Evolutionary conservation across 30 jellyfish, hydroid and myxozoan species (phyloP).

Genomic region (Aurelia sp.): DNA sequence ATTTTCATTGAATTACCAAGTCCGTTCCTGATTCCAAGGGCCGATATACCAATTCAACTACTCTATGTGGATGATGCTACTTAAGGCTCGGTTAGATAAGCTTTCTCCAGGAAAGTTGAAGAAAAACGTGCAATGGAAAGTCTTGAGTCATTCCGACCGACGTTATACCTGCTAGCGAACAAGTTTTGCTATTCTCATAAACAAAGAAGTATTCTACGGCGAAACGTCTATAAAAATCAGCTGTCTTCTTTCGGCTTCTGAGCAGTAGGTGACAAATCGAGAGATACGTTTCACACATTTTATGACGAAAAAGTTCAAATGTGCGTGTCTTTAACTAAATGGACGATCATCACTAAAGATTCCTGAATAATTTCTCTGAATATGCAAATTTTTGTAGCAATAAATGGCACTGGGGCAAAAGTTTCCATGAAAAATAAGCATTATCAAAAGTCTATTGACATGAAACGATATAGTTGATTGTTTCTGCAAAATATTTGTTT

Average conservation of each 20-base stretch:
- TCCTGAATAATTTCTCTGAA: constrained; percentile 1
- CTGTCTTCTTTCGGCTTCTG: constrained; percentile 29
- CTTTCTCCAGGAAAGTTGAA: constrained; percentile 33
- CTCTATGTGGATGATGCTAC: constrained; percentile 16
- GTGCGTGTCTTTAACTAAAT: background rate
- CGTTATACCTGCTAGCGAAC: constrained; percentile 59
- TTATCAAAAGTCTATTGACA: too few relatives aligned
- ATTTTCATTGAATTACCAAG: constrained; percentile 37
- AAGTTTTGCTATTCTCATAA: constrained; percentile 57
- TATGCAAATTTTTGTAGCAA: constrained; percentile 14
- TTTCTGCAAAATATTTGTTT: background rate
- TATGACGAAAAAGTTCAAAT: background rate
- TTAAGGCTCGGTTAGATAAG: constrained; percentile 4
- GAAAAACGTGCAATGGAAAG: background rate
- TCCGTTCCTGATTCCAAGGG: constrained; percentile 26
- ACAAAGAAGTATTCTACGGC: constrained; percentile 53
- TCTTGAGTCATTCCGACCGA: constrained; percentile 37
- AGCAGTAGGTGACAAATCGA: constrained; percentile 49
- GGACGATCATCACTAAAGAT: background rate
- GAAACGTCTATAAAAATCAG: constrained; percentile 44
- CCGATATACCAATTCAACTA: constrained; percentile 12
- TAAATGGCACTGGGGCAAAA: background rate
- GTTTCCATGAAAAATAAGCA: too few relatives aligned
- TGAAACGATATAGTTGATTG: too few relatives aligned
- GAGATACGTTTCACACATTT: background rate